Evolutionary conservation across 2,888 invertebrate species (phyloP), one percentile per base, ranked within the genome.

Genomic region (Megaustenia siamemsis): DNA sequence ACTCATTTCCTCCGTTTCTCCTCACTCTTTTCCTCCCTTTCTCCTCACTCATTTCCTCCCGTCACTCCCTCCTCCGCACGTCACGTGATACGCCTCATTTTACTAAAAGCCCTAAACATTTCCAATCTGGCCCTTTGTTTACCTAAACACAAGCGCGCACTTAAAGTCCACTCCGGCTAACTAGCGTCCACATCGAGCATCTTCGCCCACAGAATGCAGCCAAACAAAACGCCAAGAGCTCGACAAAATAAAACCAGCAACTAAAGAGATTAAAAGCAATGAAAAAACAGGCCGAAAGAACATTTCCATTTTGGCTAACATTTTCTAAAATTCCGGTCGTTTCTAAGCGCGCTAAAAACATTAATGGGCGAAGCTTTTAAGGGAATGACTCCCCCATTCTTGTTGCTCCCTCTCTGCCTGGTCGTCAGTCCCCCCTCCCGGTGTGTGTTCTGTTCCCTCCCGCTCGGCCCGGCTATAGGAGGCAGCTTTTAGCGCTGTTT

Each of bases 321-420:
- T 77, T 24, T 77, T 56, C 56, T 38, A 77, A 60, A 77, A 77
- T 32, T 77, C 40, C n/a, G 40, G 38, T 60, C 77, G 77, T 77
- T 77, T 77, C 77, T 77, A 77, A 77, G 77, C 56, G 60, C 60
- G 60, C 56, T 77, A 77, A 77, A 77, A 77, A 77, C 77, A 77
- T 77, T 77, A 77, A 77, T 77, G 77, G 77, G 60, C 1, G 12
- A 77, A 4, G 77, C 77, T 77, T 77, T 77, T 77, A 77, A 35
- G 77, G 21, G 56, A 77, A 77, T 77, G 35, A 38, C 8, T 38
- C 60, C 18, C 77, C 56, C 35, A 18, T 24, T 40, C 21, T 21
- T 24, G 21, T 18, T 5, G 2, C 21, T 43, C n/a, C n/a, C 12
- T n/a, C n/a, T 3, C 56, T 49, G 12, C 18, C 60, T 35, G 12